phyloP scores from a whole-genome alignment of 2,113 vertebrate species.

The Lampris megalopsis region DNA sequence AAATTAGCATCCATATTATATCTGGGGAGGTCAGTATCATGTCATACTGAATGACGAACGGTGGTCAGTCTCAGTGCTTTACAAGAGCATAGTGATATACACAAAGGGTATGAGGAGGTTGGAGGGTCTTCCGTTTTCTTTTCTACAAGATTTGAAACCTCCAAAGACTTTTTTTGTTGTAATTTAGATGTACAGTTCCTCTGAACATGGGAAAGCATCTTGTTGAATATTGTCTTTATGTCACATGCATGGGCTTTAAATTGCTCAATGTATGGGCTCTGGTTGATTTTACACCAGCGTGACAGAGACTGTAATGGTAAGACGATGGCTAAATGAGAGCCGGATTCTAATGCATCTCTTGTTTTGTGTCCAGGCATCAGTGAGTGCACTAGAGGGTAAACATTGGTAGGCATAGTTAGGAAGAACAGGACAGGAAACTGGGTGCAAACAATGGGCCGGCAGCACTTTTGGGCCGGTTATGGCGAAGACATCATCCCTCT shows the following conservation, averaged over 20 bases:
- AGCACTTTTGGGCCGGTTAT: constrained; percentile 62
- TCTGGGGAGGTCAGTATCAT: neutral
- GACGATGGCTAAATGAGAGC: constrained; percentile 13
- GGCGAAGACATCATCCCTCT: constrained; percentile 50
- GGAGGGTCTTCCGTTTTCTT: too few species aligned
- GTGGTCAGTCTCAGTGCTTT: too few species aligned
- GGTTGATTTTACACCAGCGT: neutral
- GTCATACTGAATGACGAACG: too few species aligned
- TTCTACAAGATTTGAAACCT: too few species aligned
- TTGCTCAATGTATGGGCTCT: neutral
- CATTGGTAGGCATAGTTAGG: constrained; percentile 6
- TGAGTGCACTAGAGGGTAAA: constrained; percentile 30
- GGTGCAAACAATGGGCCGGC: constrained; percentile 45
- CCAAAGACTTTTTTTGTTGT: too few species aligned
- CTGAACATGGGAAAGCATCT: too few species aligned
- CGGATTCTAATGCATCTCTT: constrained; percentile 18
- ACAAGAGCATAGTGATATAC: too few species aligned
- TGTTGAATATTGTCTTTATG: neutral
- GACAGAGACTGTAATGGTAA: neutral
- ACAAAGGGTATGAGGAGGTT: too few species aligned
- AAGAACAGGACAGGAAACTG: constrained; percentile 57
- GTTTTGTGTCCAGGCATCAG: neutral
- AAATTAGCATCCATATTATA: neutral
- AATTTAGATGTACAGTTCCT: too few species aligned
- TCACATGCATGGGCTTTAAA: neutral